These are phyloP conservation scores for Upupa epops DNA, from an alignment of 2,113 vertebrate genomes.

Conservation along the genomic window DNA sequence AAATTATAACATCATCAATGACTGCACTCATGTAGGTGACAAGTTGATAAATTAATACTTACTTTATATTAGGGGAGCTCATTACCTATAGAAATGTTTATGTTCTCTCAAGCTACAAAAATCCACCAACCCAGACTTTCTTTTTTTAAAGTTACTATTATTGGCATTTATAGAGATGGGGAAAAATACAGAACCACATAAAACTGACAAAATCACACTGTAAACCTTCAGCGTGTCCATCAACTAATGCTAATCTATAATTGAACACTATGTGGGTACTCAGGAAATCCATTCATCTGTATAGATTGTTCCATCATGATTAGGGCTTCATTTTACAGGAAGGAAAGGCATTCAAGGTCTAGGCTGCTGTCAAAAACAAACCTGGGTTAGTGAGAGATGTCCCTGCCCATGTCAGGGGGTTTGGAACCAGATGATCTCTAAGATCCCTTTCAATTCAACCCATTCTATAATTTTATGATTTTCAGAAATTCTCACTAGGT, in stretches of 20 bases:
- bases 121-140: not conserved
- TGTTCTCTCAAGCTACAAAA: not conserved
- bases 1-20: conserved; percentile 14
- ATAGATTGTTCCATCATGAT: conserved; percentile 32
- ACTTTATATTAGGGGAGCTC: not conserved
- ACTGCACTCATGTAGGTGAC: not conserved
- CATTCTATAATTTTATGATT: not conserved
- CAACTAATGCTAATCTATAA: conserved; percentile 49
- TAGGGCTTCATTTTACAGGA: conserved; percentile 40
- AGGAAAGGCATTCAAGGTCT: conserved; percentile 14
- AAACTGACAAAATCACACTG: not conserved
- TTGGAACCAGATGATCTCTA: too few relatives aligned
- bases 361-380: not conserved
- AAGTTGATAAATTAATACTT: conserved; percentile 14
- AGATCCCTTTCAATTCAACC: too few relatives aligned
- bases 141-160: not conserved
- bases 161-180: not conserved
- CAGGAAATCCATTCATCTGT: conserved; percentile 43
- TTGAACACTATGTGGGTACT: not conserved
- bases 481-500: not conserved
- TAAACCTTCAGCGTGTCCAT: not conserved
- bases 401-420: too few relatives aligned
- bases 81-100: conserved; percentile 17
- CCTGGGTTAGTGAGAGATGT: too few relatives aligned
- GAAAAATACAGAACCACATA: not conserved